Base-by-base conservation (phyloP, 2,888 invertebrate genomes). In the Calephelis perditalis region DNA sequence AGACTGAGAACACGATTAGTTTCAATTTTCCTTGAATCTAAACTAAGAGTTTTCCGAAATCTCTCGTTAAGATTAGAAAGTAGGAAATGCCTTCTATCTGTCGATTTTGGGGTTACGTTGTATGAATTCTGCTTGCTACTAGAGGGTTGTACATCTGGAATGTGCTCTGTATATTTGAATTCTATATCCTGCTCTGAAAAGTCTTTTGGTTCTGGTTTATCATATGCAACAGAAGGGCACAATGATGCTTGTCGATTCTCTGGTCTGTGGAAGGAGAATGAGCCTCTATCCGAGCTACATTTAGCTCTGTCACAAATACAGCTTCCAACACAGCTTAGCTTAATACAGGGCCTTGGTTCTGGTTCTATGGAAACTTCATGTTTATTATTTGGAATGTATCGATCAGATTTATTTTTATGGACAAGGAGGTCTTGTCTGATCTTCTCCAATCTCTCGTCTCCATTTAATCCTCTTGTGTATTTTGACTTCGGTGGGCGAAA, bases 11-110 rank as follows among this genome's bases (percentile, higher is more conserved):
- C 75, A 12, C 87, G 74, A 70, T 86, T 86, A 0, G 84, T 82
- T 65, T 89, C 88, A 35, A 88, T 74, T 70, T 89, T 89, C 7
- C 89, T 77, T 5, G 90, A 89, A 67, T 91, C 91, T 60, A 91
- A 80, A 70, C 91, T 91, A n/a, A 91, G 77, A 5, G 91, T 91
- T 70, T 91, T 91, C 5, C 90, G 78, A 64, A 91, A 90, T 62
- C 91, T 75, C 65, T 91, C 91, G 62, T 91, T 91, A 9, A 91
- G 71, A 65, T 91, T 91, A 0, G 91, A 76, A 7, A 91, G 76
- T 54, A 91, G 70, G 58, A 88, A 84, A 63, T 84, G 83, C 64
- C 87, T 79, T 56, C 88, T 74, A 67, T 91, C 89, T 26, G 84
- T 82, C 1, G 89, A 90, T 71, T 90, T 90, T 7, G 90, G 90